Base-by-base conservation (phyloP, 2,113 vertebrate species). In the Xenopus tropicalis region DNA sequence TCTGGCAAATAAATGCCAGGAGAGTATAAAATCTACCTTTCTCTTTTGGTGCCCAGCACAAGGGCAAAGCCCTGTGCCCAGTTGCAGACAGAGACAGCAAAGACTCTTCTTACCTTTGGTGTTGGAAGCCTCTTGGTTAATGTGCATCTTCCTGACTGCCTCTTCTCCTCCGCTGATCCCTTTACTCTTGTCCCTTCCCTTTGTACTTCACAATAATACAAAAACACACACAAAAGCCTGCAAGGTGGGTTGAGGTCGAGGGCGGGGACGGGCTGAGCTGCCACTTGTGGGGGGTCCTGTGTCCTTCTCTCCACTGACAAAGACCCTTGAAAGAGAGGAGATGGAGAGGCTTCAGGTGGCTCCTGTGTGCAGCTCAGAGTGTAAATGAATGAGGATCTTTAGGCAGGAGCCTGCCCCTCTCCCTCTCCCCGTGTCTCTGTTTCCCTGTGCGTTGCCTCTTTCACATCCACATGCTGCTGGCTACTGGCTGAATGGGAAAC, bases 381-480 rank as follows among this genome's bases (percentile, higher is more conserved):
- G 70, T 65, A 25, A 77, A 57, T 63, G 69, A 29, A 54, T 70
- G 74, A 46, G 29, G 59, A 69, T 69, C 73, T 69, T 52, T 56
- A 24, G 58, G 46, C 23, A 69, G 23, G 29, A 76, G 59, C 13
- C 44, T 43, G 68, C 56, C 67, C 57, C 17, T 61, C 68, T 68
- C 23, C 58, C 70, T 44, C 20, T 20, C 3, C n/a, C n/a, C 58
- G 44, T 56, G 72, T 59, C 70, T 9, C 43, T 14, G 51, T 66
- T 66, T 75, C 61, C 14, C 23, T 67, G 69, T 70, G 44, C 20
- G 42, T 65, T 71, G 63, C n/a, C 59, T 46, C 54, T 61, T 70
- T 61, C 62, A 64, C 78, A 77, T 69, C 77, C 74, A 21, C 56
- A 68, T 81, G 77, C 82, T 83, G 82, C 82, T 81, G 74, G 61